Evolutionary conservation across 2,888 invertebrate species (phyloP).

Genomic region (Volucella inflata): DNA sequence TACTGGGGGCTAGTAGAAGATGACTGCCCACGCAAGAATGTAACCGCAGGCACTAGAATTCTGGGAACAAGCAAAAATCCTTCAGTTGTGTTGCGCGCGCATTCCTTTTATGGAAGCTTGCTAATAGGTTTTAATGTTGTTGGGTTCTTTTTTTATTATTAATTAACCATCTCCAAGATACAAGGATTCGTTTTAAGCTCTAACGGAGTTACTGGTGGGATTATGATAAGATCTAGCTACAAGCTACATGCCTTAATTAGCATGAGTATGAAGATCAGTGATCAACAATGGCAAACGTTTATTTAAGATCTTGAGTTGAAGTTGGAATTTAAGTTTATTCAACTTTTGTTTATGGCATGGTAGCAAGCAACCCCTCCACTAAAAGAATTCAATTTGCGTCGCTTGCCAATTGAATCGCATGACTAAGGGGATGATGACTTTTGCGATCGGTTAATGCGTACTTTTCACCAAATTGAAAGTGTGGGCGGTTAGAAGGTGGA

Average conservation of each 20-base stretch:
- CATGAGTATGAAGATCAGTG: not conserved
- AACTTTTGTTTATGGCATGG: conserved; percentile 24
- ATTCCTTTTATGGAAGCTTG: conserved; percentile 18
- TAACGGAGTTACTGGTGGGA: not conserved
- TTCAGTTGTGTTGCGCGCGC: conserved; percentile 2
- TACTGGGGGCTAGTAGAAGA: conserved; percentile 36
- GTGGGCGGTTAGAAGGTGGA: conserved; percentile 25
- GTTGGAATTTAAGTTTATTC: conserved; percentile 38
- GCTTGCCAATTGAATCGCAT: conserved; percentile 48
- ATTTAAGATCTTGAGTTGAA: conserved; percentile 7
- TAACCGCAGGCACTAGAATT: conserved; percentile 1
- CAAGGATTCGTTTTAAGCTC: conserved; percentile 3
- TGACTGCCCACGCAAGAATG: conserved; percentile 39
- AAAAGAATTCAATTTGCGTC: conserved; percentile 23
- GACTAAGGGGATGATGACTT: conserved; percentile 63
- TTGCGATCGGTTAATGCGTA: conserved; percentile 24
- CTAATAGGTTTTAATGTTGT: too few species aligned
- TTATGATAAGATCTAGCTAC: conserved; percentile 18
- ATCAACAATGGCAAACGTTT: conserved; percentile 21
- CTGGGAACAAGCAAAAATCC: conserved; percentile 18
- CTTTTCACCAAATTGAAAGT: not conserved
- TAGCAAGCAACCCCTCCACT: conserved; percentile 1
- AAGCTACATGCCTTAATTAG: conserved; percentile 24
- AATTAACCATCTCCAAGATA: conserved; percentile 39
- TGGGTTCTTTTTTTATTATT: conserved; percentile 7